A percentile compares a stretch with the other conserved stretches of the same genome.
These are phyloP conservation scores for Orthonyx spaldingii DNA, from an alignment of 2,113 vertebrate species.

Conservation along the genomic window DNA sequence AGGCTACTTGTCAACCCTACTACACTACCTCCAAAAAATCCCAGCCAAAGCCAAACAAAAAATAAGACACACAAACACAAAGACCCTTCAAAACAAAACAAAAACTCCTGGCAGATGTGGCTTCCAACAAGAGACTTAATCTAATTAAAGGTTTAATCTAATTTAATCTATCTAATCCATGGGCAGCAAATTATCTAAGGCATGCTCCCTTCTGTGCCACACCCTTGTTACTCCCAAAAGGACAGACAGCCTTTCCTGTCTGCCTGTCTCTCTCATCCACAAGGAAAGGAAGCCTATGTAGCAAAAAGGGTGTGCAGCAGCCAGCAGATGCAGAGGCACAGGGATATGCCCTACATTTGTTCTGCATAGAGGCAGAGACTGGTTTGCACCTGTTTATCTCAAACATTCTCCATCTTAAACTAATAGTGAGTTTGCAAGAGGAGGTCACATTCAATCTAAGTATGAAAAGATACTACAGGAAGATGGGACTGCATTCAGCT, in stretches of 20 bases:
- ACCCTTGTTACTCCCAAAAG: background rate
- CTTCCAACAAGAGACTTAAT: background rate
- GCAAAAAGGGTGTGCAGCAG: background rate
- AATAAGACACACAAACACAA: background rate
- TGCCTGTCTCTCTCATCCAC: background rate
- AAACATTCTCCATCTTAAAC: background rate
- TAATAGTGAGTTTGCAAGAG: background rate
- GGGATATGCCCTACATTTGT: rapidly evolving
- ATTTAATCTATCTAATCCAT: background rate
- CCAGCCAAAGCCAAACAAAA: background rate
- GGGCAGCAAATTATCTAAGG: background rate
- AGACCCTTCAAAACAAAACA: background rate
- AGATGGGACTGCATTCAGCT: background rate
- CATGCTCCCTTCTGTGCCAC: background rate
- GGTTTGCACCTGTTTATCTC: background rate
- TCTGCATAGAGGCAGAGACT: background rate
- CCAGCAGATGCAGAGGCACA: rapidly evolving
- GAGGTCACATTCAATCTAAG: background rate
- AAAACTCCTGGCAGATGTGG: background rate
- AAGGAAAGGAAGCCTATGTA: background rate
- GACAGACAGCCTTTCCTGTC: background rate
- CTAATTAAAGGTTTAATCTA: background rate
- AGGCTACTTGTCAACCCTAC: background rate
- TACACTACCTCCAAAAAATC: background rate
- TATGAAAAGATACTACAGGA: background rate